Evolutionary conservation across 2,113 vertebrate species (phyloP).

Genomic region (Periophthalmodon schlosseri): DNA sequence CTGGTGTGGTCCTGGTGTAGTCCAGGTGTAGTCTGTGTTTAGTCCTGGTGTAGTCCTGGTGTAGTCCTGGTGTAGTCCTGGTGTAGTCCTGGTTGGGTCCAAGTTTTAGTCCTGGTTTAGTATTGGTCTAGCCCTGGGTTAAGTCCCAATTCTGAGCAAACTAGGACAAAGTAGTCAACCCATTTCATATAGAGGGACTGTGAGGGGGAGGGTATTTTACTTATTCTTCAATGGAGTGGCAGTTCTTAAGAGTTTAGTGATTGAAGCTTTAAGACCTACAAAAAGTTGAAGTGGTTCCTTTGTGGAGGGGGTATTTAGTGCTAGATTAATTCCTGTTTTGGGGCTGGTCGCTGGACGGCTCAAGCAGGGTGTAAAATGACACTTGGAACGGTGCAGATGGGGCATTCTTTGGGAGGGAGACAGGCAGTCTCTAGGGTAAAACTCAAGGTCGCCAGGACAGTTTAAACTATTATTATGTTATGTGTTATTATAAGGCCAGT

Average conservation of each 20-base stretch:
- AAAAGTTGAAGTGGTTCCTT: not conserved
- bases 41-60: too few species aligned
- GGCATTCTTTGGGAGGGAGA: not conserved
- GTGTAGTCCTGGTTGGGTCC: too few species aligned
- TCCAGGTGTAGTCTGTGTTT: too few species aligned
- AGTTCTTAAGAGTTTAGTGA: not conserved
- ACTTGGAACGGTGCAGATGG: not conserved
- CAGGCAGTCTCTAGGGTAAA: not conserved
- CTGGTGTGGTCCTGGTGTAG: too few species aligned
- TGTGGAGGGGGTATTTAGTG: not conserved
- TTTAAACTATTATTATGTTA: not conserved
- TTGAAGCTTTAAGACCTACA: not conserved
- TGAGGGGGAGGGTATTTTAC: not conserved
- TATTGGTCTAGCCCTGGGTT: too few species aligned
- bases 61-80: too few species aligned
- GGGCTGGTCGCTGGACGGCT: not conserved
- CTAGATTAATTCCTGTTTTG: not conserved
- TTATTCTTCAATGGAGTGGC: not conserved
- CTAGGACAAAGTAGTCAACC: not conserved
- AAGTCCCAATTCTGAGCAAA: too few species aligned
- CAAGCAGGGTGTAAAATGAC: not conserved
- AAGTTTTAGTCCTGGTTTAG: too few species aligned
- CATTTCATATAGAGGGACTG: not conserved
- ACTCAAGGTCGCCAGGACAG: not conserved
- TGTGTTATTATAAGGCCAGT: not conserved